Evolutionary conservation across 2,888 invertebrate genomes (phyloP).

Genomic region (Watsonalla binaria): DNA sequence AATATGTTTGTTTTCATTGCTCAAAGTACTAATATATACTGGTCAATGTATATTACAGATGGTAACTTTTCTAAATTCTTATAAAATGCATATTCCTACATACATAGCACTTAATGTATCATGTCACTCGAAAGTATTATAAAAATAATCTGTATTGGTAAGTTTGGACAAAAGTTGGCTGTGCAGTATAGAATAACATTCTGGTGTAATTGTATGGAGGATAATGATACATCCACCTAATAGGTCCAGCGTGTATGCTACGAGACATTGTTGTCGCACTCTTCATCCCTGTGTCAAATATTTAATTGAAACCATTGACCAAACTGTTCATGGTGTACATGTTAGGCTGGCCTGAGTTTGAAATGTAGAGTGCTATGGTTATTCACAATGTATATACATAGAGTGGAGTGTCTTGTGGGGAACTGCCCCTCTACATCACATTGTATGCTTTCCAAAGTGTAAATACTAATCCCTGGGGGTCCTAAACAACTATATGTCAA

Average conservation of each 20-base stretch:
- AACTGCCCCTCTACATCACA: slow-evolving; percentile 22
- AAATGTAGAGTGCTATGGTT: no score
- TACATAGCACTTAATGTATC: slow-evolving; percentile 15
- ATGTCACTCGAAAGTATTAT: slow-evolving; percentile 40
- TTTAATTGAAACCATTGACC: no score
- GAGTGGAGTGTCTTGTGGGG: slow-evolving; percentile 2
- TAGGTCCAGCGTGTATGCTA: no score
- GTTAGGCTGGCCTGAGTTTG: no score
- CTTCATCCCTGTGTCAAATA: no score
- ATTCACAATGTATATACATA: no score
- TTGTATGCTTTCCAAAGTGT: slow-evolving; percentile 30
- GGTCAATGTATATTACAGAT: not conserved
- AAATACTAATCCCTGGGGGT: slow-evolving; percentile 24
- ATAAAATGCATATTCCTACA: slow-evolving; percentile 16
- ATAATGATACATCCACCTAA: slow-evolving; percentile 4
- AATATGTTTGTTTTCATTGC: slow-evolving; percentile 18
- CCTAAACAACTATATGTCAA: slow-evolving; percentile 22
- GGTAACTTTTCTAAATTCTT: slow-evolving; percentile 7
- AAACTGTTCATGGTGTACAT: no score
- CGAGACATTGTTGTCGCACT: no score
- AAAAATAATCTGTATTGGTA: slow-evolving; percentile 39
- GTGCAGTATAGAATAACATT: slow-evolving; percentile 43
- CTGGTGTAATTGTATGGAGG: slow-evolving; percentile 22
- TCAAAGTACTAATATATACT: slow-evolving; percentile 12
- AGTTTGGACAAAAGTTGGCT: slow-evolving; percentile 60